A percentile compares a stretch with the other conserved stretches of the same genome.
phyloP scores from a whole-genome alignment of 2,113 vertebrate genomes.

The Phylloscopus trochilus region DNA sequence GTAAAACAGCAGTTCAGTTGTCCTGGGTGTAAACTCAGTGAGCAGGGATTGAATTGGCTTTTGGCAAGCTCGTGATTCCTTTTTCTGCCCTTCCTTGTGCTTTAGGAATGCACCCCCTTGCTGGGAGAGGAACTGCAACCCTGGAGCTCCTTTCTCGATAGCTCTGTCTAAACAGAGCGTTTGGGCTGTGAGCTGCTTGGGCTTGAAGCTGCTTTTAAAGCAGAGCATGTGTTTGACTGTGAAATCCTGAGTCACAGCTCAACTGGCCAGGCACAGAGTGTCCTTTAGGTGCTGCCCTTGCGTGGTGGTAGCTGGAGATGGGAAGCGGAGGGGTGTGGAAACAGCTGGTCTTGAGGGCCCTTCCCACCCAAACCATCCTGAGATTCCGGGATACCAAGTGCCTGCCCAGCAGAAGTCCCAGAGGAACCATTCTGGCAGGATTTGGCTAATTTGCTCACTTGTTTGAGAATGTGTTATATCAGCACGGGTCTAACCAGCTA shows the following conservation, averaged over 20 bases:
- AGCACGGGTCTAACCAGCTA: rapidly evolving
- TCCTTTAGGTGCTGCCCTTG: background rate
- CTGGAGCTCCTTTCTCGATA: background rate
- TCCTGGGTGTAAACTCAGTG: rapidly evolving
- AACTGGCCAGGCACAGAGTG: background rate
- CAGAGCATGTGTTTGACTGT: rapidly evolving
- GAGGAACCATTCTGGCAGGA: background rate
- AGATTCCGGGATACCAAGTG: background rate
- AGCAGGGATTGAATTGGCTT: background rate
- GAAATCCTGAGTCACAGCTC: background rate
- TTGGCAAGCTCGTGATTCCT: background rate
- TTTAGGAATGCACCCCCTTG: background rate
- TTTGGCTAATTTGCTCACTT: background rate
- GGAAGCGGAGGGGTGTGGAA: background rate
- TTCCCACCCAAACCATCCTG: background rate
- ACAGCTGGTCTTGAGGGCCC: background rate
- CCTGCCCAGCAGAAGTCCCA: background rate
- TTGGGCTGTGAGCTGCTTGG: background rate
- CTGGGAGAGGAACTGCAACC: background rate
- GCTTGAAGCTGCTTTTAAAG: background rate
- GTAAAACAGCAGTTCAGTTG: background rate
- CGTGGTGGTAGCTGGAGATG: rapidly evolving
- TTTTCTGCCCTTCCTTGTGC: background rate
- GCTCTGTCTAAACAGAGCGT: background rate
- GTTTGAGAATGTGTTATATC: background rate